A percentile compares a stretch with the other conserved stretches of the same genome.
phyloP scores from a whole-genome alignment of 2,113 vertebrate genomes.

The Lanius ludovicianus region DNA sequence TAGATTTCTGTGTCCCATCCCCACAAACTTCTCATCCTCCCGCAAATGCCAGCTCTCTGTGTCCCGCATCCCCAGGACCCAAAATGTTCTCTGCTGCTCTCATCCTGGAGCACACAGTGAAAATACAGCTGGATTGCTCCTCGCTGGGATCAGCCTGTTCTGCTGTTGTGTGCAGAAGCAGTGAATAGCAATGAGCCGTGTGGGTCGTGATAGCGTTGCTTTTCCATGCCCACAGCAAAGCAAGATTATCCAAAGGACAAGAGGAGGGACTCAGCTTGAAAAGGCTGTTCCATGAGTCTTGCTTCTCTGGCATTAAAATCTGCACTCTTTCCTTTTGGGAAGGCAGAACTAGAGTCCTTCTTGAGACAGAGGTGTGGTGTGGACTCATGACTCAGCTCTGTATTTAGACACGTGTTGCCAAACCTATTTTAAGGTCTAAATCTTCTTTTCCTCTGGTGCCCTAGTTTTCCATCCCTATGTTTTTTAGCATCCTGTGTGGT shows the following conservation, averaged over 20 bases:
- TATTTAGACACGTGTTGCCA: not conserved
- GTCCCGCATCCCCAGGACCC: not conserved
- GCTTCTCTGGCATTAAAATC: constrained; percentile 24
- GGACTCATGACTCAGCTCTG: not conserved
- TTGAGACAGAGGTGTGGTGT: not conserved
- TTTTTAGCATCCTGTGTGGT: not conserved
- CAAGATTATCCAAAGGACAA: constrained; percentile 19
- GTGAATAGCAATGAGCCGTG: constrained; percentile 46
- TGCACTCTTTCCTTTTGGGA: not conserved
- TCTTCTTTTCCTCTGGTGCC: not conserved
- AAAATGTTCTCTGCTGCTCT: constrained; percentile 31
- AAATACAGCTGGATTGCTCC: constrained; percentile 52
- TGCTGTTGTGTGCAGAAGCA: constrained; percentile 49
- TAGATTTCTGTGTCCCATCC: not conserved
- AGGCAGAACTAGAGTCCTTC: not conserved
- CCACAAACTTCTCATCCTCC: not conserved
- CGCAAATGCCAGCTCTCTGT: not conserved
- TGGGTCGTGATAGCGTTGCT: not conserved
- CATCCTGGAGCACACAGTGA: constrained; percentile 8
- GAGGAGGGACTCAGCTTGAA: constrained; percentile 24
- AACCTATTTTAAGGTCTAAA: constrained; percentile 38
- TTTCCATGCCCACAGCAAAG: constrained; percentile 45
- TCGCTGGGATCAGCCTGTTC: constrained; percentile 51
- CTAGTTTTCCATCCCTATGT: not conserved
- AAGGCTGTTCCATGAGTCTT: not conserved